Conservation (phyloP, 2,888 invertebrate species). For the Allolobophora icterica region DNA sequence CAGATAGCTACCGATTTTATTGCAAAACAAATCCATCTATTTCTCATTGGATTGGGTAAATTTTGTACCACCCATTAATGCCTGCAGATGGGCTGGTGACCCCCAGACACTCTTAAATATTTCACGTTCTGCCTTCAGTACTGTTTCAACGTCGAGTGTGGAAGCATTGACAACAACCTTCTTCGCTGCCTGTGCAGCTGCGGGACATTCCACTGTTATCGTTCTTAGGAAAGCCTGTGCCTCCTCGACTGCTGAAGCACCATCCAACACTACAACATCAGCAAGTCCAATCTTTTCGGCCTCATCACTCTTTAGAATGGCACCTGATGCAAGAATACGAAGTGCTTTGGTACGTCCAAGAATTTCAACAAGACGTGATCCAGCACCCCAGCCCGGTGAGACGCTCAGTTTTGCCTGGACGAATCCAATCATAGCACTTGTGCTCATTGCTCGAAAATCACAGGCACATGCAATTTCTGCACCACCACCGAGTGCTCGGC, state of each 20-base stretch:
- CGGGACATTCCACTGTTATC: constrained; percentile 52
- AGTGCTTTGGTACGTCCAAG: constrained; percentile 66
- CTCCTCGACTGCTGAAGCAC: constrained; percentile 51
- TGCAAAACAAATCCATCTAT: background rate
- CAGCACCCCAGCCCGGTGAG: constrained; percentile 69
- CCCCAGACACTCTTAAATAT: constrained; percentile 67
- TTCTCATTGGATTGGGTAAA: background rate
- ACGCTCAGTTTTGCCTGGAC: constrained; percentile 68
- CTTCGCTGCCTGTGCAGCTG: constrained; percentile 59
- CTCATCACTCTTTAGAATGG: constrained; percentile 60
- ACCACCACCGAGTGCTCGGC: constrained; percentile 70
- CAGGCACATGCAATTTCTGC: constrained; percentile 68
- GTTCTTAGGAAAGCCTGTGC: constrained; percentile 61
- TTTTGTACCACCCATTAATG: constrained; percentile 63
- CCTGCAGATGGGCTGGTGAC: constrained; percentile 61
- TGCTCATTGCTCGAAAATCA: constrained; percentile 67
- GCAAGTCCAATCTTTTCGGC: constrained; percentile 65
- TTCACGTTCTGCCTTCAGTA: constrained; percentile 61
- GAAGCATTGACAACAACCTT: constrained; percentile 53
- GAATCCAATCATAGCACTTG: constrained; percentile 65
- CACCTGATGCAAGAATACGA: constrained; percentile 61
- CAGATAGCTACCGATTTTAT: too few species aligned
- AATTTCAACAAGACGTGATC: constrained; percentile 64
- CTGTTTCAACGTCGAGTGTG: constrained; percentile 50
- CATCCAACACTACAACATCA: constrained; percentile 59